phyloP scores from a whole-genome alignment of 64 coral and sea anemone genomes.

The Pocillopora damicornis region DNA sequence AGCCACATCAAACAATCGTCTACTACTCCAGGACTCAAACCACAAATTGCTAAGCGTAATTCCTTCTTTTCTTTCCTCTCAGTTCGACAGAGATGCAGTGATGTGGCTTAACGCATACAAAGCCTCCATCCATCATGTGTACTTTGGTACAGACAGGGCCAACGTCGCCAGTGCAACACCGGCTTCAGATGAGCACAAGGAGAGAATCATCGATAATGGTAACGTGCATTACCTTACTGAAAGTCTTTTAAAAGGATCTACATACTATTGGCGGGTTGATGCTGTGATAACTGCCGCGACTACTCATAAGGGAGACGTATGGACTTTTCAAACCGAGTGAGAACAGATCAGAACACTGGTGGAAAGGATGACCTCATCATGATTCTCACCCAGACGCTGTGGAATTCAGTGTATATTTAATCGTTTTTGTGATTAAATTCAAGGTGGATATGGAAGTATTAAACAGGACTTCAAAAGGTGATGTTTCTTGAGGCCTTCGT shows the following conservation, averaged over 20 bases:
- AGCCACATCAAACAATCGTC: too few species aligned
- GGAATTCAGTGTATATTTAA: too few species aligned
- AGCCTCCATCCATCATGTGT: conserved; percentile 33
- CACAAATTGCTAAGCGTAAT: too few species aligned
- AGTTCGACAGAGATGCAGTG: conserved; percentile 38
- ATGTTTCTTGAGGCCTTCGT: too few species aligned
- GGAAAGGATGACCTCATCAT: too few species aligned
- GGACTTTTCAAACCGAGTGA: conserved; percentile 40
- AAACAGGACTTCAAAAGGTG: too few species aligned
- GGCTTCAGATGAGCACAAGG: conserved; percentile 23
- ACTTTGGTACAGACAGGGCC: conserved; percentile 36
- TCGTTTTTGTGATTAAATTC: too few species aligned
- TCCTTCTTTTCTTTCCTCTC: not conserved
- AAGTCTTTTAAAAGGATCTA: conserved; percentile 11
- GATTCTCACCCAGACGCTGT: too few species aligned
- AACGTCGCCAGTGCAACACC: conserved; percentile 28
- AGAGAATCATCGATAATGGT: not conserved
- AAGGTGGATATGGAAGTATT: too few species aligned
- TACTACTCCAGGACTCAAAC: too few species aligned
- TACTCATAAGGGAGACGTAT: conserved; percentile 46
- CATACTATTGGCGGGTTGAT: conserved; percentile 71
- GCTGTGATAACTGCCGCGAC: conserved; percentile 22
- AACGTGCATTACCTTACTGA: conserved; percentile 49
- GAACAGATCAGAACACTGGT: not conserved
- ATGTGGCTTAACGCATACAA: conserved; percentile 76